These are phyloP conservation scores for Cotesia typhae DNA, from an alignment of 1,140 invertebrate species.

Conservation along the genomic window DNA sequence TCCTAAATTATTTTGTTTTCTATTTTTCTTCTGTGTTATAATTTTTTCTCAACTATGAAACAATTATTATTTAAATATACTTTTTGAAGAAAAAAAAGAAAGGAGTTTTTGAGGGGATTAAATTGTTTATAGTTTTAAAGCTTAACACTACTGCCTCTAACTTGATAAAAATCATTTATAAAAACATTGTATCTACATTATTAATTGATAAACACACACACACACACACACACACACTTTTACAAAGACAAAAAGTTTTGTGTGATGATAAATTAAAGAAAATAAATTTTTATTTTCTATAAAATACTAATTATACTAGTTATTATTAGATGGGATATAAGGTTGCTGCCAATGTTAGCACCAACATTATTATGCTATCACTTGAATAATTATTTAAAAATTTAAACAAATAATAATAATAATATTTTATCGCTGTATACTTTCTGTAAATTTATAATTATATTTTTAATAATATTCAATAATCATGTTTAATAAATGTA, in stretches of 20 bases:
- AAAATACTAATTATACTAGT: conserved; percentile 6
- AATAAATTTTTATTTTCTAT: conserved; percentile 30
- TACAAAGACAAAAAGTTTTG: background rate
- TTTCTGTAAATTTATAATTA: conserved; percentile 57
- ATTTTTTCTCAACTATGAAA: no score
- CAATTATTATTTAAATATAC: no score
- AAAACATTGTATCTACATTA: no score
- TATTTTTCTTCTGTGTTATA: no score
- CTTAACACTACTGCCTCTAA: no score
- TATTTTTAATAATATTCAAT: conserved; percentile 56
- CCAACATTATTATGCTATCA: conserved; percentile 21
- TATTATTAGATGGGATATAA: background rate
- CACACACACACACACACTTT: no score
- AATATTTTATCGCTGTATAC: conserved; percentile 48
- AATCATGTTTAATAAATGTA: conserved; percentile 67
- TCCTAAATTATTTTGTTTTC: no score
- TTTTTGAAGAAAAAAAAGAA: no score
- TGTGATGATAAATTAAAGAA: conserved; percentile 1
- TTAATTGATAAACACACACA: no score
- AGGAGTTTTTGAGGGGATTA: no score
- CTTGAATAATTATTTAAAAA: conserved; percentile 11
- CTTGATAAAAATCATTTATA: no score
- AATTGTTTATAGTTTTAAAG: no score
- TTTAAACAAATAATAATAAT: conserved; percentile 7
- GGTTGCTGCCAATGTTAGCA: background rate